Conservation (phyloP, 2,888 invertebrate genomes). For the Cataglyphis cursor region DNA sequence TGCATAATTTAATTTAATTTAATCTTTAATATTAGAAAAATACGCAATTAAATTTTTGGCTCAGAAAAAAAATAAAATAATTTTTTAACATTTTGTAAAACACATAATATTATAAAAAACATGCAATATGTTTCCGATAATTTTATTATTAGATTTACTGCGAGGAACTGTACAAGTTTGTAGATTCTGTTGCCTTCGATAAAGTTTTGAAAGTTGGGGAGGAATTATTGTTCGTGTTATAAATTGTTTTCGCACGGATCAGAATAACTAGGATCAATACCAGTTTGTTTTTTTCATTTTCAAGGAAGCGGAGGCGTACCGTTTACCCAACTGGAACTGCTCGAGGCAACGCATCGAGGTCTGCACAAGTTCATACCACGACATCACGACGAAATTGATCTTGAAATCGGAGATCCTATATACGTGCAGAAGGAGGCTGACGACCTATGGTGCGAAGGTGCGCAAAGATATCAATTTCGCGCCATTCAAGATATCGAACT, state of each 20-base stretch:
- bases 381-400: constrained; percentile 97
- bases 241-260: constrained; percentile 29
- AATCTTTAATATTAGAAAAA: neutral
- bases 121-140: neutral
- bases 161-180: neutral
- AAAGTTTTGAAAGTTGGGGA: constrained; percentile 25
- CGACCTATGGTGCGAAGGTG: constrained; percentile 99
- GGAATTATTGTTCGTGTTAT: constrained; percentile 7
- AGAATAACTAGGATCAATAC: constrained; percentile 6
- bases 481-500: neutral
- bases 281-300: constrained; percentile 87
- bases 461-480: constrained; percentile 53
- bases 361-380: constrained; percentile 98
- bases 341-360: constrained; percentile 98
- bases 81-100: neutral
- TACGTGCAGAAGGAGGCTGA: constrained; percentile 98
- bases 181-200: neutral
- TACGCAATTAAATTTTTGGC: neutral
- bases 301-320: constrained; percentile 92
- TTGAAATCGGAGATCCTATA: constrained; percentile 99
- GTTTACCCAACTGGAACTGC: constrained; percentile 93
- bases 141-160: neutral
- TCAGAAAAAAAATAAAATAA: neutral
- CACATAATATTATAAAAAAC: too few relatives aligned
- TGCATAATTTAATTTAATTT: too few relatives aligned